Base-by-base conservation (phyloP, 2,888 invertebrate species). In the Brenthis daphne region DNA sequence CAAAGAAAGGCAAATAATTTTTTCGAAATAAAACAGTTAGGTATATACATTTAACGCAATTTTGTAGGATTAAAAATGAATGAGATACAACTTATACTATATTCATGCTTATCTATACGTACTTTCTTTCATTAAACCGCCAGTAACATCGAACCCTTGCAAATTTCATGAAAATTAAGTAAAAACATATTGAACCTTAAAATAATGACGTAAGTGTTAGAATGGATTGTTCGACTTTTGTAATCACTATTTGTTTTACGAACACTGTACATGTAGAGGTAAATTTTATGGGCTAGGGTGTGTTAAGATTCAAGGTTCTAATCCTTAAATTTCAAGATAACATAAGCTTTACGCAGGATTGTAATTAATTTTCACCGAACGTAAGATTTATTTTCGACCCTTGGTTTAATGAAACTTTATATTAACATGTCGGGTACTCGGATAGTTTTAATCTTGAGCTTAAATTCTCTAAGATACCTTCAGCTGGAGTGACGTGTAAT, bases 281-380 rank as follows among this genome's bases (percentile, higher is more conserved):
- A 66, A 64, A 65, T 69, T 73, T 67, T 70, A 72, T 67, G 57
- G 66, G 29, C 47, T 68, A 69, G 61, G 69, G 60, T 64, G 50
- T 60, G 61, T 53, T 53, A 43, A 43, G 37, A 65, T 69, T 68
- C 61, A 63, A 57, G 64, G 64, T 54, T 43, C 47, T 60, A 69
- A 72, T 73, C 73, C 73, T 74, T 70, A 71, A 73, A 73, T 76
- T 74, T 73, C 70, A 73, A 74, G 73, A 69, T 72, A 72, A 64
- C 68, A 68, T 65, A 72, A 69, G 73, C 72, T 69, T 64, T 67
- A 66, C 70, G 68, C 65, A 68, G 68, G 73, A 55, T 68, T 71
- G 72, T 76, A 76, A 76, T 76, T 75, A 76, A 75, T 74, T 76
- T 75, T 71, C 71, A 68, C 67, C 57, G 67, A 75, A 74, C 67